phyloP scores from a whole-genome alignment of 2,888 invertebrate species.

The Drosophila macrothrix region DNA sequence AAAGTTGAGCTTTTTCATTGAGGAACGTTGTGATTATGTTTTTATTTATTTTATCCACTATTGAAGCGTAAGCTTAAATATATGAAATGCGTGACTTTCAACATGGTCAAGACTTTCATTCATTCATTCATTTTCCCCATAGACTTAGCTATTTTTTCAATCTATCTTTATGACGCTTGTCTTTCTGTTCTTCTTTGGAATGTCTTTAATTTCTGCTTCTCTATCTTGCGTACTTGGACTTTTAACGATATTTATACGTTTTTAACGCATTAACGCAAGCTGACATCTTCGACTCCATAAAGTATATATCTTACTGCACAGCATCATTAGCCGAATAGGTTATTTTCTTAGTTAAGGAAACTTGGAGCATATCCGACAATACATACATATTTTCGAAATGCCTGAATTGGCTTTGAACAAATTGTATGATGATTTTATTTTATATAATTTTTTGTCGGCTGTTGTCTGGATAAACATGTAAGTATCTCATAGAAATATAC shows the following conservation, averaged over 20 bases:
- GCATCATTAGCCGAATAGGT: background rate
- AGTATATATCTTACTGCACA: background rate
- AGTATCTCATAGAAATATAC: background rate
- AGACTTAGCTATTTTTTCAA: background rate
- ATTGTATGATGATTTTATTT: background rate
- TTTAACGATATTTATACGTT: background rate
- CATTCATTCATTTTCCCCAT: background rate
- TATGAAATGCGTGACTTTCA: background rate
- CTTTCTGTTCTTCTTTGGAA: background rate
- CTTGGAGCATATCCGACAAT: background rate
- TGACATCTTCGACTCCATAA: background rate
- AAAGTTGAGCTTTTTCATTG: background rate
- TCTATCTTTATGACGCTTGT: background rate
- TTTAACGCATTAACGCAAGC: background rate
- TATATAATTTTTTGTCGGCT: background rate
- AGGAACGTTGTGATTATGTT: background rate
- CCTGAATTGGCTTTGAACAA: background rate
- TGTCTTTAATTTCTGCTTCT: background rate
- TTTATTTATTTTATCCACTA: background rate
- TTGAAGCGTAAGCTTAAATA: background rate
- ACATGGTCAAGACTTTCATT: background rate
- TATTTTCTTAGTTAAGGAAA: background rate
- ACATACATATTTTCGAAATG: background rate
- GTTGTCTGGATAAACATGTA: background rate
- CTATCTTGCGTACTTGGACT: background rate